These are phyloP conservation scores for Gymnosoma rotundatum DNA, from an alignment of 2,888 invertebrate species.

Conservation along the genomic window DNA sequence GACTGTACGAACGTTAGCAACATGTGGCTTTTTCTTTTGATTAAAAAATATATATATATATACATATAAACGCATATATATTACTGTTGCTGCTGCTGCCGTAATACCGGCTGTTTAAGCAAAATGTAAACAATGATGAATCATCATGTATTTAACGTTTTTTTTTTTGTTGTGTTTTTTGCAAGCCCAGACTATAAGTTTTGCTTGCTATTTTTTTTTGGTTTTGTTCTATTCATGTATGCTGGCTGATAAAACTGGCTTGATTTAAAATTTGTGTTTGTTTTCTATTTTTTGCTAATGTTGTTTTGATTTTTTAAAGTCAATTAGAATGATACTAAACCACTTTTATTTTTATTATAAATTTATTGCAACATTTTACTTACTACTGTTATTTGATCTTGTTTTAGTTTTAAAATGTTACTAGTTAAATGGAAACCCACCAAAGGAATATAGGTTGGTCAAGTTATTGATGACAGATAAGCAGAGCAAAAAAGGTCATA, in stretches of 20 bases:
- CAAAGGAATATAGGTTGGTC: slow-evolving; percentile 38
- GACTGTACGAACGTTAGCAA: slow-evolving; percentile 56
- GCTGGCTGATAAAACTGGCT: slow-evolving; percentile 44
- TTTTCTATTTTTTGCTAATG: slow-evolving; percentile 17
- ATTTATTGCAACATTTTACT: neutral
- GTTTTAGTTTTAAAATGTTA: neutral
- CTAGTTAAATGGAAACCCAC: slow-evolving; percentile 16
- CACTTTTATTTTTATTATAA: slow-evolving; percentile 7
- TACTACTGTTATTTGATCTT: slow-evolving; percentile 3
- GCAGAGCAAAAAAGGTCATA: slow-evolving; percentile 29
- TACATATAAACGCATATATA: neutral
- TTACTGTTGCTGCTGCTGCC: slow-evolving; percentile 41
- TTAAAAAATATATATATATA: slow-evolving; percentile 18
- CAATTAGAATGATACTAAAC: slow-evolving; percentile 66
- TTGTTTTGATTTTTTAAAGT: slow-evolving; percentile 56
- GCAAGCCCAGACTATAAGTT: slow-evolving; percentile 41
- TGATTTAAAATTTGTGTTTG: slow-evolving; percentile 46
- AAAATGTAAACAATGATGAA: slow-evolving; percentile 70
- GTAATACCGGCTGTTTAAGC: slow-evolving; percentile 68
- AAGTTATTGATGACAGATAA: slow-evolving; percentile 53
- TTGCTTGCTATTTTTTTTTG: neutral
- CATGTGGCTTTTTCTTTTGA: slow-evolving; percentile 62
- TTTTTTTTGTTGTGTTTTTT: no score
- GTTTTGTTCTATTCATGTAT: slow-evolving; percentile 22
- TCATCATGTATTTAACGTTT: slow-evolving; percentile 45